Conservation (phyloP, 2,797 vertebrate species). For the Heteromormyrus szaboi region DNA sequence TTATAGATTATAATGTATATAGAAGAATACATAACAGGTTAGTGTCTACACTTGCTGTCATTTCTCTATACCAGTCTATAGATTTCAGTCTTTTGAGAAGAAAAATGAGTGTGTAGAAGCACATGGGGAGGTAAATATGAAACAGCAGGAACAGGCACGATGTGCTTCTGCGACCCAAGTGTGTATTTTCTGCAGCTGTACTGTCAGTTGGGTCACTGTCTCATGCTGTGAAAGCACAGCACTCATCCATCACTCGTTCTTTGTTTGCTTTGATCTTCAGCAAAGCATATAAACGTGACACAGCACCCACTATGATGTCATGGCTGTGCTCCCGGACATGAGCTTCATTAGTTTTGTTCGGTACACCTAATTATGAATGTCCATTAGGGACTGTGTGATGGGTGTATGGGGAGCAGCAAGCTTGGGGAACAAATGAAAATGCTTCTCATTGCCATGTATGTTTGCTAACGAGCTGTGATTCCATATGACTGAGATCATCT, state of each 20-base stretch:
- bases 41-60: not conserved
- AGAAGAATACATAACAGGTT: not conserved
- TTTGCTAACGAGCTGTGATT: not conserved
- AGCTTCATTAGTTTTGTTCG: not conserved
- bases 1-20: not conserved
- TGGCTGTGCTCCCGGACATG: not conserved
- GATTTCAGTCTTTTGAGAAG: constrained; percentile 27
- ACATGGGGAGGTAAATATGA: constrained; percentile 36
- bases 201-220: constrained; percentile 38
- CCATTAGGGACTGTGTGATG: not conserved
- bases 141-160: constrained; percentile 38
- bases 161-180: constrained; percentile 40
- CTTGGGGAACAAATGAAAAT: not conserved
- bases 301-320: not conserved
- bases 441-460: not conserved
- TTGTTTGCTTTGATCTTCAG: not conserved
- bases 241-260: not conserved
- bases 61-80: not conserved
- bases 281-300: not conserved
- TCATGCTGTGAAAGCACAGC: constrained; percentile 18
- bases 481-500: not conserved
- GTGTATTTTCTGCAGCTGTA: constrained; percentile 43
- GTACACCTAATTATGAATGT: not conserved
- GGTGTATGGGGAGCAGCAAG: not conserved
- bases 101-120: constrained; percentile 47